phyloP scores from a whole-genome alignment of 1,140 invertebrate genomes.

The Spodoptera litura region DNA sequence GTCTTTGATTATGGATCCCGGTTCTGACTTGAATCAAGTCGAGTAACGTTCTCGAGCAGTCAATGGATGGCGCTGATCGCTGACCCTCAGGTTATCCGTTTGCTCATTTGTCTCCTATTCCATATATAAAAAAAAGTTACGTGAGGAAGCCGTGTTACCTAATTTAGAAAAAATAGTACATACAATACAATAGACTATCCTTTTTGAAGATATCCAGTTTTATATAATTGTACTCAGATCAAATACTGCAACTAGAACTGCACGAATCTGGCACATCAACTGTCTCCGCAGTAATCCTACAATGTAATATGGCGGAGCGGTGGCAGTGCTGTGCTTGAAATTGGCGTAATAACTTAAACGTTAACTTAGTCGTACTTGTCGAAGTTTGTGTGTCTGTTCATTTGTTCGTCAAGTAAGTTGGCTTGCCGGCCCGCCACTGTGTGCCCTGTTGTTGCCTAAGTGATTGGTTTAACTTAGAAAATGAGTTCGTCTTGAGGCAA shows the following conservation, averaged over 20 bases:
- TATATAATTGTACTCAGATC: too few species aligned
- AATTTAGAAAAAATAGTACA: too few species aligned
- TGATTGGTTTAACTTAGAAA: slow-evolving; percentile 33
- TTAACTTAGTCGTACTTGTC: slow-evolving; percentile 8
- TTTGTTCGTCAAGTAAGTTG: slow-evolving; percentile 27
- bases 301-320: slow-evolving; percentile 17
- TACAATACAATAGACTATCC: too few species aligned
- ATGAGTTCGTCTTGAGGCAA: slow-evolving; percentile 25
- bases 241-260: too few species aligned
- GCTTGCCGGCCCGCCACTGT: not conserved
- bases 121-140: too few species aligned
- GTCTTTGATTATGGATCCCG: too few species aligned
- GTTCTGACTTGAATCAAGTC: not conserved
- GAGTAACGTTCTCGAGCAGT: not conserved
- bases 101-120: too few species aligned
- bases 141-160: too few species aligned
- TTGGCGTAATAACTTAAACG: slow-evolving; percentile 37
- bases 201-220: too few species aligned
- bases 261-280: not conserved
- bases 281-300: slow-evolving; percentile 16
- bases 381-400: not conserved
- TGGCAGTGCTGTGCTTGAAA: slow-evolving; percentile 27
- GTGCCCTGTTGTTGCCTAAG: slow-evolving; percentile 25
- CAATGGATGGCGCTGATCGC: too few species aligned
- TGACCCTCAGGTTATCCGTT: too few species aligned